Conservation (phyloP, 2,888 invertebrate species). For the Dascillus cervinus region DNA sequence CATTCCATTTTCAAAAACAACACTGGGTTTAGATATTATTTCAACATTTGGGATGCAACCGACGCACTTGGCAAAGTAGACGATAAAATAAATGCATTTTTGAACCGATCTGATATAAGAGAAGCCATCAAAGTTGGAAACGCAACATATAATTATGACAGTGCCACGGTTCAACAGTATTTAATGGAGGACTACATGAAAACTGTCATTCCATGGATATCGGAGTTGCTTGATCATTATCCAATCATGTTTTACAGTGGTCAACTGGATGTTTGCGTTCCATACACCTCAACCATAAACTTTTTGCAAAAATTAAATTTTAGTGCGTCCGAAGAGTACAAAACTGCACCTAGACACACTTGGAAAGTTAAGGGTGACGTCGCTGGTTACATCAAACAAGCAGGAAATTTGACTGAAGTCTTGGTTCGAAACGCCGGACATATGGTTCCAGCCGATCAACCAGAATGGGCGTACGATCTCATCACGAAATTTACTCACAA, state of each 20-base stretch:
- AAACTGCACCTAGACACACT: conserved; percentile 53
- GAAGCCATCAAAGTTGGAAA: conserved; percentile 10
- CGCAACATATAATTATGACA: conserved; percentile 1
- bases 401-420: conserved; percentile 63
- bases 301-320: conserved; percentile 68
- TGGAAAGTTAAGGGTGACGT: conserved; percentile 64
- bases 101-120: conserved; percentile 2
- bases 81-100: conserved; percentile 15
- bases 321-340: conserved; percentile 56
- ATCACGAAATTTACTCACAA: conserved; percentile 56
- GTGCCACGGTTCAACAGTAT: conserved; percentile 57
- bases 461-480: conserved; percentile 66
- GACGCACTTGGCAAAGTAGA: not conserved
- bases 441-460: conserved; percentile 74
- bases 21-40: conserved; percentile 16
- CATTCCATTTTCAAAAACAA: conserved; percentile 28
- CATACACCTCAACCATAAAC: conserved; percentile 75
- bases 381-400: conserved; percentile 69
- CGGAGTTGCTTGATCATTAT: conserved; percentile 58
- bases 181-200: conserved; percentile 73
- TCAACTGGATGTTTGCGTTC: conserved; percentile 84
- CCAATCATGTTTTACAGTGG: conserved; percentile 82
- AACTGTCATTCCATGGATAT: conserved; percentile 65
- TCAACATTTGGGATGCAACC: no score
- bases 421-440: conserved; percentile 74